Base-by-base conservation (phyloP, 1,140 invertebrate species). In the Drosophila busckii region DNA sequence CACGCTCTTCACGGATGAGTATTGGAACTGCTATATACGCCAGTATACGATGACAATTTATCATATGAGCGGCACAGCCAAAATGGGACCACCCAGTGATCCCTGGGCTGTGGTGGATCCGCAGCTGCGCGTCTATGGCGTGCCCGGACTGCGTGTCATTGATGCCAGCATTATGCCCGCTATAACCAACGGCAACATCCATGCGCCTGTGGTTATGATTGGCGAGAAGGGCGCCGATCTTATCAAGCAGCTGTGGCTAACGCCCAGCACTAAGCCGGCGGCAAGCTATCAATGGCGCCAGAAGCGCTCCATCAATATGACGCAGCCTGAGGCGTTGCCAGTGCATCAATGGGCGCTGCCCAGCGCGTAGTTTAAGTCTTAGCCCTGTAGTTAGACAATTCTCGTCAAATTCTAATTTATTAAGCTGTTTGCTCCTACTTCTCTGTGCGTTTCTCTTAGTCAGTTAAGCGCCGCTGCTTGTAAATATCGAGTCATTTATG, bases 191-290 rank as follows among this genome's bases (percentile, higher is more conserved):
- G 95, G 94, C 0, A 96, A 96, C 68, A 95, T 95, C 9, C 95
- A 96, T 61, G 94, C 94, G 0, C 94, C 94, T 0, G 92, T 93
- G 0, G 94, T 97, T 5, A 97, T 97, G 96, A 95, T 98, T n/a
- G 96, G 89, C 0, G 96, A 98, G 78, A 97, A 96, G 84, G 96
- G 93, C 0, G 91, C 96, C 0, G 96, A 97, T 88, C 80, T 97
- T 80, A 93, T 98, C 4, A 95, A 95, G 76, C 88, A 91, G 44
- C 88, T 92, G 22, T 95, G 93, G 93, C 60, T 90, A 1, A 69
- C 75, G 5, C 73, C 61, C 5, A 69, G 23, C 6, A 46, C 70
- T 1, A 38, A 20, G n/a, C 44, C 61, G 0, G 7, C 32, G 2
- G 16, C 19, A n/a, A 26, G 13, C 3, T 32, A 45, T 5, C 59